These are phyloP conservation scores for Pogonophryne albipinna DNA, from an alignment of 2,797 vertebrate species.

Conservation along the genomic window DNA sequence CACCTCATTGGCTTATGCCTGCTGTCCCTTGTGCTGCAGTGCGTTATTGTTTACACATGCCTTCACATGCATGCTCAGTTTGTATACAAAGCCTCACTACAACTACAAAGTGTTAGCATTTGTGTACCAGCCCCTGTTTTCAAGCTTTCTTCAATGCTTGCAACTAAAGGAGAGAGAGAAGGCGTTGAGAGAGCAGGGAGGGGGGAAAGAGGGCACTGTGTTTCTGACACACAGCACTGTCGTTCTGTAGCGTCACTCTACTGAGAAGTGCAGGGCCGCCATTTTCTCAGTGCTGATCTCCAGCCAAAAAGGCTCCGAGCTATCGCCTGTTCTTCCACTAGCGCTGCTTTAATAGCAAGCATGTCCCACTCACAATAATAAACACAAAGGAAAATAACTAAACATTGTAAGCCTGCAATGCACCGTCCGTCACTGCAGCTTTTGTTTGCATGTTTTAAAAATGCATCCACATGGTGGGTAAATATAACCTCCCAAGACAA, in stretches of 20 bases:
- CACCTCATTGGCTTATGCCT: constrained; percentile 24
- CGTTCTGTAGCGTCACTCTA: constrained; percentile 83
- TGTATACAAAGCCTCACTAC: constrained; percentile 43
- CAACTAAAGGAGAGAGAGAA: constrained; percentile 47
- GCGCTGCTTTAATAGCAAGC: constrained; percentile 48
- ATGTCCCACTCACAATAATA: constrained; percentile 45
- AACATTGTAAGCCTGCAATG: constrained; percentile 61
- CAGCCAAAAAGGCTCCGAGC: constrained; percentile 88
- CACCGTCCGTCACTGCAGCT: constrained; percentile 38
- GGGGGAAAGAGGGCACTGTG: constrained; percentile 64
- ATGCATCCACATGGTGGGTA: constrained; percentile 32
- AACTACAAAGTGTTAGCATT: constrained; percentile 49
- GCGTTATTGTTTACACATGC: constrained; percentile 67
- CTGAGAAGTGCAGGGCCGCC: constrained; percentile 90
- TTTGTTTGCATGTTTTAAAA: constrained; percentile 27
- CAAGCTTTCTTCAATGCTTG: constrained; percentile 45
- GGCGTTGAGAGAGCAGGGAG: constrained; percentile 46
- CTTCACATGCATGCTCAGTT: constrained; percentile 55
- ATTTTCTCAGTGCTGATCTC: constrained; percentile 93
- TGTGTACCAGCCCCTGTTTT: constrained; percentile 42
- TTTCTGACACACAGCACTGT: constrained; percentile 74
- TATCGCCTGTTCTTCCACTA: constrained; percentile 74
- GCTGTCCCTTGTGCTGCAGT: constrained; percentile 34
- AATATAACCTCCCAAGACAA: constrained; percentile 61
- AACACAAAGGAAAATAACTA: constrained; percentile 37